phyloP scores from a whole-genome alignment of 2,113 vertebrate genomes.

The Catharus fuscescens region DNA sequence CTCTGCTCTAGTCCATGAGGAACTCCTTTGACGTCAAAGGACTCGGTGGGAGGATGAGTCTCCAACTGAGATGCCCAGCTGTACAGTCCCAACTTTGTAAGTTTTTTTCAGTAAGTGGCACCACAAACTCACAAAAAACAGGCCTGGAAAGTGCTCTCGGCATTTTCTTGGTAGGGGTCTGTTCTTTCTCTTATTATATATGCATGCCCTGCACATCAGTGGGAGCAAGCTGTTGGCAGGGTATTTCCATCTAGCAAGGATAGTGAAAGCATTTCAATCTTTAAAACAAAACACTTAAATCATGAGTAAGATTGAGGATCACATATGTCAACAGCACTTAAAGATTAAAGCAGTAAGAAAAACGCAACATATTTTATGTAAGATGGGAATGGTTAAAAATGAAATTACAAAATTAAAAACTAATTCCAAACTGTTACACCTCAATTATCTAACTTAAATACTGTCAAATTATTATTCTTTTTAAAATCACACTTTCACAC shows the following conservation, averaged over 20 bases:
- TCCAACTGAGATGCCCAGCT: conserved; percentile 27
- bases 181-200: not conserved
- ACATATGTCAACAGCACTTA: conserved; percentile 17
- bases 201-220: not conserved
- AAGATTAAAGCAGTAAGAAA: conserved; percentile 20
- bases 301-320: not conserved
- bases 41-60: conserved; percentile 18
- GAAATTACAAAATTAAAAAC: not conserved
- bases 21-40: conserved; percentile 63
- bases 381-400: not conserved
- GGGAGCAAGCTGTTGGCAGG: conserved; percentile 16
- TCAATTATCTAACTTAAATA: conserved; percentile 70
- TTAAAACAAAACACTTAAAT: conserved; percentile 32
- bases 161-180: not conserved
- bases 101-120: not conserved
- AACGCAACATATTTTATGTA: not conserved
- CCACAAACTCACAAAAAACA: not conserved
- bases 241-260: not conserved
- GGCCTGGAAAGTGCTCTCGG: not conserved
- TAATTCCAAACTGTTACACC: conserved; percentile 40
- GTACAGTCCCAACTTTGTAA: not conserved
- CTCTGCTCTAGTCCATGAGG: conserved; percentile 52
- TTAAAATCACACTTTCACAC: conserved; percentile 68
- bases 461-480: conserved; percentile 65
- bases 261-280: conserved; percentile 26